Evolutionary conservation across 2,113 vertebrate genomes (phyloP), one percentile per base, ranked within the genome.

Genomic region (Pseudopodoces humilis): DNA sequence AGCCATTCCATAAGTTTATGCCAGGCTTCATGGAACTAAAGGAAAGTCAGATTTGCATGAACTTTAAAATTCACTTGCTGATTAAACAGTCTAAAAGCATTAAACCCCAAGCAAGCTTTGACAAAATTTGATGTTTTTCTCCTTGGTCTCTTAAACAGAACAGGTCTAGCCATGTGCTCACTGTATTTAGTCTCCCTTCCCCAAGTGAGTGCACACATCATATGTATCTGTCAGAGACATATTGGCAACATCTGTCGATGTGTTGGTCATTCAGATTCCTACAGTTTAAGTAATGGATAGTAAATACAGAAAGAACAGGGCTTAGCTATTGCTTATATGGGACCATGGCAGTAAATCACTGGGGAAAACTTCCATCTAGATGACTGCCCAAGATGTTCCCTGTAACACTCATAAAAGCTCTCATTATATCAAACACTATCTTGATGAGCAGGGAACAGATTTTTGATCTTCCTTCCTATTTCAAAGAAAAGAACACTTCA

Each of bases 1-100:
- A 99, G 94, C 99, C 99, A 99, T 74, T 99, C 99, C 98, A 98
- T 99, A 85, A 99, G 98, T 97, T 99, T 99, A 96, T 98, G 98
- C 98, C 99, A 99, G 52, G 98, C 98, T 96, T 99, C 99, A 62
- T 99, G 98, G 96, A 99, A 99, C 99, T 99, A 97, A 80, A 59
- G 56, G 41, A 96, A 92, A 95, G 95, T 23, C 88, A 95, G 27
- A 95, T 77, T 86, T 82, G 56, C 22, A 89, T 4, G 8, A 33
- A 74, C 33, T 72, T 71, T 47, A 49, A 91, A 82, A 86, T 43
- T 84, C 33, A 70, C 2, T 33, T 22, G 30, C 68, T 72, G 37
- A 43, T 33, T 18, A 82, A 94, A 67, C 11, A 74, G 24, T 55
- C 20, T 2, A 10, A 64, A 64, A 76, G 30, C 31, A 46, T 63